phyloP scores from a whole-genome alignment of 2,113 vertebrate species.

The Pomatorhinus ruficollis region DNA sequence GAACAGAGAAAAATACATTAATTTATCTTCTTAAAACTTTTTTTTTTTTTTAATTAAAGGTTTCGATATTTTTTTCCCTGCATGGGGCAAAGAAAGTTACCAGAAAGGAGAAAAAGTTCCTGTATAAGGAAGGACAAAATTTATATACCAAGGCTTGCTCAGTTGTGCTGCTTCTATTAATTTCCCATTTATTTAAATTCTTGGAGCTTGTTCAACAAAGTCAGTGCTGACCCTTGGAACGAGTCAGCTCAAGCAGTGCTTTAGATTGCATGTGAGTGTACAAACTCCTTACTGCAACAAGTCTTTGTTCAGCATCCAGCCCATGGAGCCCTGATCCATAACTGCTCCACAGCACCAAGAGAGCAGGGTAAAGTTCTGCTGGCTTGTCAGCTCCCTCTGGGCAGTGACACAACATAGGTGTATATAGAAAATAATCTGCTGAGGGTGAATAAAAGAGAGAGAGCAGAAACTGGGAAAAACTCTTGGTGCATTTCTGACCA shows the following conservation, averaged over 20 bases:
- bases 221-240: not conserved
- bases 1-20: not conserved
- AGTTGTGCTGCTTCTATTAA: not conserved
- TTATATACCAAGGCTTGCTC: not conserved
- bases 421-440: not conserved
- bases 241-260: not conserved
- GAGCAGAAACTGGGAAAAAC: not conserved
- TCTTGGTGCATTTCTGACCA: not conserved
- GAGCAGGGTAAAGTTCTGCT: not conserved
- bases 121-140: not conserved
- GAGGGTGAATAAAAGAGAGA: not conserved
- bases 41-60: not conserved
- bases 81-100: not conserved
- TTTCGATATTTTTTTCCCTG: not conserved
- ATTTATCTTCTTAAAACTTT: not conserved
- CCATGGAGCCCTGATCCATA: not conserved
- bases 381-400: not conserved
- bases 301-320: not conserved
- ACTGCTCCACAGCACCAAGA: rapidly evolving
- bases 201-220: not conserved
- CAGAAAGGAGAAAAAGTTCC: not conserved
- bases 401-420: rapidly evolving
- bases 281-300: not conserved
- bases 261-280: not conserved
- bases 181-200: not conserved